phyloP scores from a whole-genome alignment of 2,888 invertebrate genomes.

The Sinodicranocentrus sp. region DNA sequence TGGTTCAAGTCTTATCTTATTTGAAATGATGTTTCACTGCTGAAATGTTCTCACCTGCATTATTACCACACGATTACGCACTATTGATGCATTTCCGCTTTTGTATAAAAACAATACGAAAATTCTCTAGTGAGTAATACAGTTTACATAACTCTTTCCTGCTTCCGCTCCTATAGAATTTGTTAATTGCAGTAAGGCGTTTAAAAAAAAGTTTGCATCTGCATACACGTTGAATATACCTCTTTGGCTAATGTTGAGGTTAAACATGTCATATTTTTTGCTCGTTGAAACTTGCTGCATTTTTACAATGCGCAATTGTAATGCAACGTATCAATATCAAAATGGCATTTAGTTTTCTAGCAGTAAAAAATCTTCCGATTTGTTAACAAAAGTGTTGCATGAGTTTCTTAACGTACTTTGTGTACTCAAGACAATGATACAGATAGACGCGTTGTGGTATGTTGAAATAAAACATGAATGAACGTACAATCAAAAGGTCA shows the following conservation, averaged over 20 bases:
- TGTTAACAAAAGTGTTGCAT: slow-evolving; percentile 13
- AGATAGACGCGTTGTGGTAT: too few relatives aligned
- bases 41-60: slow-evolving; percentile 2
- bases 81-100: slow-evolving; percentile 15
- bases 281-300: neutral
- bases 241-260: neutral
- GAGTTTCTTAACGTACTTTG: neutral
- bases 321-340: too few relatives aligned
- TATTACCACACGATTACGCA: neutral
- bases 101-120: neutral
- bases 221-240: too few relatives aligned
- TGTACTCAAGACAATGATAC: too few relatives aligned
- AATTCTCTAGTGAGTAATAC: neutral
- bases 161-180: slow-evolving; percentile 22
- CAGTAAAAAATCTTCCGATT: neutral
- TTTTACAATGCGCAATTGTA: neutral
- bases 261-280: slow-evolving; percentile 7
- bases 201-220: neutral
- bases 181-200: neutral
- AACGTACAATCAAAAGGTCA: slow-evolving; percentile 33
- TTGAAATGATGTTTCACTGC: neutral
- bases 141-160: slow-evolving; percentile 37
- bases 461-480: too few relatives aligned
- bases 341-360: neutral
- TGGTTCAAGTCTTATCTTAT: too few relatives aligned